A percentile compares a stretch with the other conserved stretches of the same genome.
Evolutionary conservation across 2,888 invertebrate species (phyloP).

Genomic region (Gryllus longicercus): DNA sequence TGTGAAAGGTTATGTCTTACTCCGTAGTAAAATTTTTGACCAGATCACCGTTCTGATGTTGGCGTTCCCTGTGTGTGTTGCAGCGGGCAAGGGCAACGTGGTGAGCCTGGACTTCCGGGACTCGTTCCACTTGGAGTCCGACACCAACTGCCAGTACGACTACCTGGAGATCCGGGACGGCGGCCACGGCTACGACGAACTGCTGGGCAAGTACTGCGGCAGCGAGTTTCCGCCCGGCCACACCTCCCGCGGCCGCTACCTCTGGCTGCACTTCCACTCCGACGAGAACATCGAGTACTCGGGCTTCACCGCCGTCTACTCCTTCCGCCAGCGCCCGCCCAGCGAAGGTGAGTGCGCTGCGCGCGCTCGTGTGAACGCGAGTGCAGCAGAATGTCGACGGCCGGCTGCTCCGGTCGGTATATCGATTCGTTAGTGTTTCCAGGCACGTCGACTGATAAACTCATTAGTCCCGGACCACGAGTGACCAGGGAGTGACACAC

Average conservation of each 20-base stretch:
- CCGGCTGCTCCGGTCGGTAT: no score
- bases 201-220: conserved; percentile 68
- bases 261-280: conserved; percentile 76
- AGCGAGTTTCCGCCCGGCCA: conserved; percentile 68
- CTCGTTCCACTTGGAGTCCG: conserved; percentile 68
- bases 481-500: no score
- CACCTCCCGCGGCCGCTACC: conserved; percentile 66
- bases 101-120: conserved; percentile 77
- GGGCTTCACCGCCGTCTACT: conserved; percentile 76
- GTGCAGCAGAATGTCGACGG: background rate
- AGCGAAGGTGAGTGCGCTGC: conserved; percentile 41
- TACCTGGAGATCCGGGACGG: conserved; percentile 80
- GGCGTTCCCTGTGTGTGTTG: conserved; percentile 40
- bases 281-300: conserved; percentile 76
- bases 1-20: no score
- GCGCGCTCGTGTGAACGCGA: background rate
- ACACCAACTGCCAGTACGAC: conserved; percentile 70
- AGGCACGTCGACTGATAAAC: no score
- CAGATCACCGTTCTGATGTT: no score
- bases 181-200: conserved; percentile 68
- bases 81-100: conserved; percentile 62
- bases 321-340: conserved; percentile 56
- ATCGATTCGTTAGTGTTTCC: no score
- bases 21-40: no score
- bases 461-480: no score